These are phyloP conservation scores for Heptranchias perlo DNA, from an alignment of 2,113 vertebrate species.

Conservation along the genomic window DNA sequence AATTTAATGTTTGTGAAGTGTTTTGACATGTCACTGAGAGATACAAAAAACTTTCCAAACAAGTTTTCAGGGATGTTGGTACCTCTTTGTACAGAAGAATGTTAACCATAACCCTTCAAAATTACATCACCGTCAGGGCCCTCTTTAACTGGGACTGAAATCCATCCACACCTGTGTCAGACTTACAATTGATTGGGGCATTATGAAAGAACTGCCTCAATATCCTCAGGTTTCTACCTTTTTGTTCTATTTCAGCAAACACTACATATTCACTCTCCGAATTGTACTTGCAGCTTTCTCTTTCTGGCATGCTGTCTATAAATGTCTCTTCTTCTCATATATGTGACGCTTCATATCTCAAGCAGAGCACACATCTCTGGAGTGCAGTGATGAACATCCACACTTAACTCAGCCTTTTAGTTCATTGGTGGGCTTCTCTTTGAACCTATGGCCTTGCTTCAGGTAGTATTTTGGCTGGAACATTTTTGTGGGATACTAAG, in stretches of 20 bases:
- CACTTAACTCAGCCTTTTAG: background rate
- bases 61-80: background rate
- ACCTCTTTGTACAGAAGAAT: background rate
- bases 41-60: background rate
- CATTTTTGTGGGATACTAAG: background rate
- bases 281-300: background rate
- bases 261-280: background rate
- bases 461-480: background rate
- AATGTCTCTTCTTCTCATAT: background rate
- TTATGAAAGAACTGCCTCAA: background rate
- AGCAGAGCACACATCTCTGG: background rate
- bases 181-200: background rate
- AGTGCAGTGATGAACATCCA: background rate
- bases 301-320: background rate
- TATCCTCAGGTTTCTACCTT: background rate
- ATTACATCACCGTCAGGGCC: no score
- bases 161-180: background rate
- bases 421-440: background rate
- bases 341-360: background rate
- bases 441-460: background rate
- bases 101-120: no score
- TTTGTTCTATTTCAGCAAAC: background rate
- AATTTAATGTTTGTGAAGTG: background rate
- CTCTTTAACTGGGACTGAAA: background rate
- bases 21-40: background rate